Evolutionary conservation across 2,113 vertebrate species (phyloP).

Genomic region (Archocentrus centrarchus): DNA sequence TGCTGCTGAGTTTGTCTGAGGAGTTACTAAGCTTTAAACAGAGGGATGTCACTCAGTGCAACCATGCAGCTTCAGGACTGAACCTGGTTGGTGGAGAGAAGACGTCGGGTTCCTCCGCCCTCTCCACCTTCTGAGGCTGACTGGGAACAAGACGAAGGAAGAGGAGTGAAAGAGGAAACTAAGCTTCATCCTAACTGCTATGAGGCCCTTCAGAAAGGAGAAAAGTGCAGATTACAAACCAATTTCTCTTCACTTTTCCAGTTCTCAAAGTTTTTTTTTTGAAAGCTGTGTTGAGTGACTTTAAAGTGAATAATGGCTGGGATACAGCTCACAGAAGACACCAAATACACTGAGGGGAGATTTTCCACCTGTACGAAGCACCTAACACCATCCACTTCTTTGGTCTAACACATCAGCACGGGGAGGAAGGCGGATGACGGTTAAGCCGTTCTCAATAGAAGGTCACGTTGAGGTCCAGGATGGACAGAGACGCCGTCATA

Average conservation of each 20-base stretch:
- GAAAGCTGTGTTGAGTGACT: not conserved
- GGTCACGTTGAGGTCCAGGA: not conserved
- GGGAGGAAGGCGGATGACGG: not conserved
- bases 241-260: not conserved
- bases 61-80: conserved; percentile 58
- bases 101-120: conserved; percentile 79
- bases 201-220: not conserved
- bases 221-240: not conserved
- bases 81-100: conserved; percentile 82
- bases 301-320: not conserved
- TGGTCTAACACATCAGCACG: not conserved
- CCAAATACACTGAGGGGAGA: not conserved
- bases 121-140: conserved; percentile 79
- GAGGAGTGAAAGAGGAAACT: not conserved
- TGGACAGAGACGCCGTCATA: not conserved
- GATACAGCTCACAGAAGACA: not conserved
- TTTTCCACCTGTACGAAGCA: not conserved
- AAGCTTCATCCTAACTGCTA: fast-evolving
- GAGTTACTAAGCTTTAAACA: not conserved
- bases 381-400: no score
- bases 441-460: not conserved
- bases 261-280: not conserved
- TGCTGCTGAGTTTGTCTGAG: not conserved
- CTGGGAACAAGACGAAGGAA: conserved; percentile 49
- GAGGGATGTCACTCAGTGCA: conserved; percentile 19